Conservation (phyloP, 2,113 vertebrate genomes). For the Trogon melanurus region DNA sequence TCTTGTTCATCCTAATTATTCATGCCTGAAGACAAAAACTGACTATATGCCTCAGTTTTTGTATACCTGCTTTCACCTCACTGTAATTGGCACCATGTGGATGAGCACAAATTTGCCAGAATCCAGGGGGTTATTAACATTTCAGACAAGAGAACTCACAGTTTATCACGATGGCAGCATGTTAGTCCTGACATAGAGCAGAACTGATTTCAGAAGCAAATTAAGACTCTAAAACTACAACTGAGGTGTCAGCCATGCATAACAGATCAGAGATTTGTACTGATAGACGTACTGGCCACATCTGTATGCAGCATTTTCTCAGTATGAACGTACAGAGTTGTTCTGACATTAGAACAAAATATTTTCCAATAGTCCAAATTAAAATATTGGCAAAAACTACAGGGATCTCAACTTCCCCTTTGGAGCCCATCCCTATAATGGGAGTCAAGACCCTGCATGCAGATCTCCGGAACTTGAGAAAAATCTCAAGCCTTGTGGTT, state of each 20-base stretch:
- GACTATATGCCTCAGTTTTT: not conserved
- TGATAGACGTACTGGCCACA: not conserved
- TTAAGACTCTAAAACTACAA: not conserved
- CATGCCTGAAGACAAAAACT: not conserved
- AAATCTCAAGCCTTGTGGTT: not conserved
- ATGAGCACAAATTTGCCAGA: not conserved
- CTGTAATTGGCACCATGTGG: not conserved
- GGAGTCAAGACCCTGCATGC: not conserved
- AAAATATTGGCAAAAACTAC: not conserved
- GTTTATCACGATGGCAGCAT: not conserved
- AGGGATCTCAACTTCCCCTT: not conserved
- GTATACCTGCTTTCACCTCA: not conserved
- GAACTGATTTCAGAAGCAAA: slow-evolving; percentile 14
- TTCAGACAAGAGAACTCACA: not conserved
- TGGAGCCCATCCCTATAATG: not conserved
- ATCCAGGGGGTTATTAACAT: not conserved
- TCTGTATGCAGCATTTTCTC: not conserved
- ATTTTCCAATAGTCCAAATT: not conserved
- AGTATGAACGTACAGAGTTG: not conserved
- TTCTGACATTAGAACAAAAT: not conserved
- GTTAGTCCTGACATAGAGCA: not conserved
- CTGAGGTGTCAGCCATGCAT: not conserved
- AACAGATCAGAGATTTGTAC: not conserved
- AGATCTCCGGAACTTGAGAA: not conserved
- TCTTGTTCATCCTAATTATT: not conserved